phyloP scores from a whole-genome alignment of 2,797 vertebrate species.

The Rhabdomys pumilio region DNA sequence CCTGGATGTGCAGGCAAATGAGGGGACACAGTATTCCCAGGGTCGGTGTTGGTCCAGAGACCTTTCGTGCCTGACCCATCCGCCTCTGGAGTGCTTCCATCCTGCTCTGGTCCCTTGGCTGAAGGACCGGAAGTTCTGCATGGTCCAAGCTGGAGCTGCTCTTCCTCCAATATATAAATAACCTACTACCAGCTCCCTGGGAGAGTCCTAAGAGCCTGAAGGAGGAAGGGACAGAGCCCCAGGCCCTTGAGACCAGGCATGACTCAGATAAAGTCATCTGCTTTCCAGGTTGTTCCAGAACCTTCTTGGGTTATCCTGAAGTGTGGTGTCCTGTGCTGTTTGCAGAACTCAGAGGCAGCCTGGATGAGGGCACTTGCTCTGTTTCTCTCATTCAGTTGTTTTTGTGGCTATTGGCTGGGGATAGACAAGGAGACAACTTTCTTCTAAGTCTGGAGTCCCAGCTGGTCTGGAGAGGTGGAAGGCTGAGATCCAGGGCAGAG shows the following conservation, averaged over 20 bases:
- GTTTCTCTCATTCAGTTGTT: too few relatives aligned
- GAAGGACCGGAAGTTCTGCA: conserved; percentile 35
- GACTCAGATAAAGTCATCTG: not conserved
- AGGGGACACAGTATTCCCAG: conserved; percentile 59
- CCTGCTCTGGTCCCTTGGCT: not conserved
- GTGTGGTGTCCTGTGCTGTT: not conserved
- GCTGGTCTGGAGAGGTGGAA: not conserved
- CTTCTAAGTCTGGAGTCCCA: not conserved
- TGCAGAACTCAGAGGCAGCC: not conserved
- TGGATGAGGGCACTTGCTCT: not conserved
- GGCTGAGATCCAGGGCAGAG: too few relatives aligned
- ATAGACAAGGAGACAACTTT: accelerated
- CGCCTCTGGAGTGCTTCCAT: not conserved
- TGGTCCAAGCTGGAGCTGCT: not conserved
- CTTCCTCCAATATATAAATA: conserved; percentile 67
- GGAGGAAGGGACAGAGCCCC: not conserved
- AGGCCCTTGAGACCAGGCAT: not conserved
- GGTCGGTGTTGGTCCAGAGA: not conserved
- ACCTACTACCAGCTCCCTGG: not conserved
- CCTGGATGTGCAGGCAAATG: not conserved
- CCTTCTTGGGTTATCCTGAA: not conserved
- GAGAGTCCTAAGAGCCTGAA: not conserved
- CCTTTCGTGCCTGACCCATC: conserved; percentile 45
- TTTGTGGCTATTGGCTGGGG: not conserved
- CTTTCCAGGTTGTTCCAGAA: not conserved